Base-by-base conservation (phyloP, 2,797 vertebrate genomes). In the Acestrorhynchus altus region DNA sequence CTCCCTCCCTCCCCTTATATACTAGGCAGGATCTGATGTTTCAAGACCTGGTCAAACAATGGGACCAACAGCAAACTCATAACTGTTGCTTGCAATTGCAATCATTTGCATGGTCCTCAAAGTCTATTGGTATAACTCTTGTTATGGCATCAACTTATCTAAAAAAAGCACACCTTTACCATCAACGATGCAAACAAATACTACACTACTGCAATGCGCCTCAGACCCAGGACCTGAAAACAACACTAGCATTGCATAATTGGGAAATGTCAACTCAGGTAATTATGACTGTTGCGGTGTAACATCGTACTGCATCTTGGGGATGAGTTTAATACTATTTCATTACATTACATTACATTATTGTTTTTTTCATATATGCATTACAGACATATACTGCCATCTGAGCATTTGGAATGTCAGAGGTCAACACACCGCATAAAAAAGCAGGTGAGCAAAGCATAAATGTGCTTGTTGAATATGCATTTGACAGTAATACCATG, bases 401-500 rank as follows among this genome's bases (percentile, higher is more conserved):
- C 61, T 56, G 46, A 64, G 24, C 57, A 49, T 64, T 73, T 47
- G 46, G 47, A 69, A 46, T 54, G 31, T 49, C 69, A 83, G 22
- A 77, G 61, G 65, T 77, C 70, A 72, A 47, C 51, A 74, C 42
- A 72, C 54, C 64, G 66, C 59, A 64, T 66, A 73, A 56, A 24
- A 31, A 40, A 67, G 64, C 70, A 54, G 47, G 26, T 76, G 46
- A 47, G 59, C 66, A 52, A 57, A 51, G 42, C 13, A 28, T 71
- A 20, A 78, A 61, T 59, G 44, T 18, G 60, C 49, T 75, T 63
- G 82, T 4, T 78, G 54, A 74, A 75, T 80, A 83, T 78, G 76
- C 52, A 82, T 72, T 60, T 66, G 56, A 69, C 20, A 57, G 69
- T 75, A 81, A 80, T 81, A 35, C 44, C 49, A 78, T 82, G 81